A percentile compares a stretch with the other conserved stretches of the same genome.
Evolutionary conservation across 2,797 vertebrate genomes (phyloP).

Genomic region (Acipenser transmontanus): DNA sequence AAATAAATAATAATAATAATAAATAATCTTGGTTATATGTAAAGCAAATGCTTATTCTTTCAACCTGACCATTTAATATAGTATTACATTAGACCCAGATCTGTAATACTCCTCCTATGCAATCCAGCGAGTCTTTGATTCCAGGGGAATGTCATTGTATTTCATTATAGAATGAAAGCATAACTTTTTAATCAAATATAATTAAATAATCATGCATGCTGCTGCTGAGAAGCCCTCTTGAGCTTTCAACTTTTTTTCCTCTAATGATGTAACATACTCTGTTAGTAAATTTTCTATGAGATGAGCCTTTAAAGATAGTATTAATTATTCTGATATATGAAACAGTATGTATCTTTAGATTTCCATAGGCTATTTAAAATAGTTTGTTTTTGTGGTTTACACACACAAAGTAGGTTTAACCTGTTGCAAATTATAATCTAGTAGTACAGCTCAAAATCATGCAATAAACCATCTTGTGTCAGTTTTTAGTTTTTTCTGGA

Average conservation of each 20-base stretch:
- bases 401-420: too few species aligned
- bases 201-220: conserved; percentile 18
- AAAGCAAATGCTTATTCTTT: too few species aligned
- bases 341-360: conserved; percentile 18
- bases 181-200: conserved; percentile 4
- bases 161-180: conserved; percentile 1
- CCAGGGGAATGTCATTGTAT: background rate
- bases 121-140: background rate
- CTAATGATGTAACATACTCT: conserved; percentile 14
- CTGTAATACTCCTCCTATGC: background rate
- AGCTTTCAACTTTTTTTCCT: conserved; percentile 9
- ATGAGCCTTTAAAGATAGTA: conserved; percentile 14
- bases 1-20: too few species aligned
- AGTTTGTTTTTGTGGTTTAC: too few species aligned
- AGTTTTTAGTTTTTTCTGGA: too few species aligned
- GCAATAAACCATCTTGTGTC: too few species aligned
- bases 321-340: conserved; percentile 13
- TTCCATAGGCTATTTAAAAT: too few species aligned
- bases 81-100: too few species aligned
- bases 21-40: too few species aligned
- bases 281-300: conserved; percentile 11
- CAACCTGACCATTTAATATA: too few species aligned
- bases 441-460: too few species aligned
- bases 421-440: too few species aligned
- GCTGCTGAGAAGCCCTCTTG: background rate